A percentile compares a stretch with the other conserved stretches of the same genome.
These are phyloP conservation scores for Limnodromus scolopaceus DNA, from an alignment of 2,797 vertebrate species.

Conservation along the genomic window DNA sequence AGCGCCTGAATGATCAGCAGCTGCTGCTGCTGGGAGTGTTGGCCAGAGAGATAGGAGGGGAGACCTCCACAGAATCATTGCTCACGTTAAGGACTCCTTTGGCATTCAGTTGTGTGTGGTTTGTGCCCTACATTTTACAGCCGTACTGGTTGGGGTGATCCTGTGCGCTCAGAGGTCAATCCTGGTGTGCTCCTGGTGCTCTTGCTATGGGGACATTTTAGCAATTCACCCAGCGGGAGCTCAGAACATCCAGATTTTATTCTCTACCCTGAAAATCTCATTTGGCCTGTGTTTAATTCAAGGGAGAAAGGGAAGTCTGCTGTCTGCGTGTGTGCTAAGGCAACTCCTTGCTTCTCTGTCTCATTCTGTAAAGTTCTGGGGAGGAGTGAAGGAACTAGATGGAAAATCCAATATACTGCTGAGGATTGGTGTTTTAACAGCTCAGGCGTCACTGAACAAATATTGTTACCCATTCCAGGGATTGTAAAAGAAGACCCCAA, in stretches of 20 bases:
- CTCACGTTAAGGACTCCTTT: not conserved
- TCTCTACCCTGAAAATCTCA: not conserved
- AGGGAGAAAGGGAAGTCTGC: not conserved
- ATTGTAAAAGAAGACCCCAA: constrained; percentile 90
- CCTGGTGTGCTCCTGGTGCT: not conserved
- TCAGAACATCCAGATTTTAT: not conserved
- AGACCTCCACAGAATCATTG: accelerated
- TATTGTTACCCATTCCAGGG: constrained; percentile 72
- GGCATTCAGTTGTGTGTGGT: no score
- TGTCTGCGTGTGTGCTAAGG: not conserved
- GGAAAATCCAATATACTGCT: not conserved
- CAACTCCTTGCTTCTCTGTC: not conserved
- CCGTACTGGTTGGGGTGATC: accelerated
- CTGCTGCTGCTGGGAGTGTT: not conserved
- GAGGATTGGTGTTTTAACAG: not conserved
- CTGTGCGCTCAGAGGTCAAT: accelerated
- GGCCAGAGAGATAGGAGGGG: not conserved
- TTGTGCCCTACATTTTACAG: not conserved
- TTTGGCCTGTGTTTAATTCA: not conserved
- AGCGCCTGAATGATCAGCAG: accelerated
- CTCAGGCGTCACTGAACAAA: not conserved
- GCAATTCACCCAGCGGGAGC: not conserved
- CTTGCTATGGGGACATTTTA: not conserved
- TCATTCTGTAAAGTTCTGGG: not conserved
- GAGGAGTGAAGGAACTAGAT: not conserved